Base-by-base conservation (phyloP, 2,888 invertebrate genomes). In the Serrognathus titanus region DNA sequence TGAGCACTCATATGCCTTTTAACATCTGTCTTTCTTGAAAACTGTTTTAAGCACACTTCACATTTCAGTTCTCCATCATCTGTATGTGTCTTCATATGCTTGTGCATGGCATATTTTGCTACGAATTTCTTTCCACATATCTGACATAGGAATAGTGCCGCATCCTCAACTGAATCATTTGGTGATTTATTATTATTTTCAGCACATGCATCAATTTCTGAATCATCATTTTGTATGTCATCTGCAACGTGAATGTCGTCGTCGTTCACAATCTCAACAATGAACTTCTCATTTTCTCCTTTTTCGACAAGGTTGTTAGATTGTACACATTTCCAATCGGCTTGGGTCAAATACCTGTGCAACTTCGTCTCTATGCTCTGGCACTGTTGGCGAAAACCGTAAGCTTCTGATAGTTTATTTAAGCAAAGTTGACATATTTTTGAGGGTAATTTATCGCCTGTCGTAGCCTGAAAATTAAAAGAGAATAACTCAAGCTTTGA, bases 1-100 rank as follows among this genome's bases (percentile, higher is more conserved):
- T 72, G 72, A 37, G 48, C 59, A 2, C 66, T 65, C 68, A 70
- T 69, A 52, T 73, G 73, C 6, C 71, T 59, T 62, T 70, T 69
- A 13, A 73, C 71, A 61, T 71, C 71, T 24, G 63, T 48, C 8
- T 56, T 57, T 54, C 71, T 63, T 13, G 61, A 67, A 66, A 62
- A 65, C 50, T 58, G 46, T 51, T 65, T 69, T 2, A 41, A 49
- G 51, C 70, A 70, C 36, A 69, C 55, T 9, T 54, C 57, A 53
- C 71, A 69, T 53, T 60, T 61, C n/a, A 68, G 57, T 45, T 64
- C 58, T 31, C 61, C 59, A 48, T 53, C 46, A 50, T 58, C 58
- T 7, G 58, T 52, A 57, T 70, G 70, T 35, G 55, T 58, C 56
- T 67, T 70, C 46, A 62, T 48, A 61, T 72, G 71, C 11, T 64